These are phyloP conservation scores for Drosophila nigrodunni DNA, from an alignment of 1,140 invertebrate genomes.

Conservation along the genomic window DNA sequence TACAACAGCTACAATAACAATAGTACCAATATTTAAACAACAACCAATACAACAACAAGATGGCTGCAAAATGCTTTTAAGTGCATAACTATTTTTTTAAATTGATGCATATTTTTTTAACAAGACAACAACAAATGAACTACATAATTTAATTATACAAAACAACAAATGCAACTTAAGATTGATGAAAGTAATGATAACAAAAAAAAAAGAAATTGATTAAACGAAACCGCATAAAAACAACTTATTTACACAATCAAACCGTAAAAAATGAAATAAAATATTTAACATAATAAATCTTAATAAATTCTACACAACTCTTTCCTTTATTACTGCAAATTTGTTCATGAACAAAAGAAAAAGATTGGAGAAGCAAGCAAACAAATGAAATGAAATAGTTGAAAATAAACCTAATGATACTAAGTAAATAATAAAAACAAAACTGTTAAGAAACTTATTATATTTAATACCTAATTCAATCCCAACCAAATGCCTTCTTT, in stretches of 20 bases:
- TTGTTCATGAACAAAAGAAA: background rate
- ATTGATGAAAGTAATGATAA: slow-evolving; percentile 29
- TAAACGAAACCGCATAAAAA: slow-evolving; percentile 37
- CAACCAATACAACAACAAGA: slow-evolving; percentile 47
- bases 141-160: slow-evolving; percentile 41
- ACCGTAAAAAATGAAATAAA: slow-evolving; percentile 30
- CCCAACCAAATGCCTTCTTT: slow-evolving; percentile 58
- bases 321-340: slow-evolving; percentile 11
- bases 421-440: slow-evolving; percentile 17
- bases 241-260: slow-evolving; percentile 62
- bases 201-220: background rate
- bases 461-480: slow-evolving; percentile 29
- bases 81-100: slow-evolving; percentile 41
- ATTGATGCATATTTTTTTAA: slow-evolving; percentile 53
- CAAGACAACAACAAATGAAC: slow-evolving; percentile 33
- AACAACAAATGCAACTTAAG: slow-evolving; percentile 24
- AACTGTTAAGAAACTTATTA: slow-evolving; percentile 27
- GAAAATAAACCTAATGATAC: slow-evolving; percentile 38
- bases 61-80: slow-evolving; percentile 44
- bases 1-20: slow-evolving; percentile 48
- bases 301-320: slow-evolving; percentile 22
- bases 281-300: slow-evolving; percentile 21
- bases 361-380: slow-evolving; percentile 23
- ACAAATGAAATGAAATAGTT: slow-evolving; percentile 37
- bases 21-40: slow-evolving; percentile 11